phyloP scores from a whole-genome alignment of 2,797 vertebrate species.

The Liasis olivaceus region DNA sequence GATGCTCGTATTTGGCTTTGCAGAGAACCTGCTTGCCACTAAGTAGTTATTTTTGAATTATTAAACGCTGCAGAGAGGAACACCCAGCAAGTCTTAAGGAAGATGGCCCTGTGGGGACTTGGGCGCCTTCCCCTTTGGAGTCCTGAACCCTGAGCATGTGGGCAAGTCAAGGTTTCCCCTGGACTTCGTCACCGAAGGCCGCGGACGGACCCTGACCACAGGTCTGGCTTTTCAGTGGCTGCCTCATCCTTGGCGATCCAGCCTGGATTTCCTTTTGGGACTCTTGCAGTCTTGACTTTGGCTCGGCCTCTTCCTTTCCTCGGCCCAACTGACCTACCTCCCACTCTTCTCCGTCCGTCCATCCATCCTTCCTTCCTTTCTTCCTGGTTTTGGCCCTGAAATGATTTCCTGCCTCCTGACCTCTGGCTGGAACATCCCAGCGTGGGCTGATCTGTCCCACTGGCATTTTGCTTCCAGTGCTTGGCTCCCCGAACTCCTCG shows the following conservation, averaged over 20 bases:
- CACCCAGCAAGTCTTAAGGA: not conserved
- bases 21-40: not conserved
- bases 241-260: not conserved
- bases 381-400: not conserved
- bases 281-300: not conserved
- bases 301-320: not conserved
- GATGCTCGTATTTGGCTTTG: not conserved
- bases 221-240: not conserved
- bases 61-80: not conserved
- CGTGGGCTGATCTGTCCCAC: not conserved
- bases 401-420: not conserved
- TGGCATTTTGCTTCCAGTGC: not conserved
- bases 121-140: too few species aligned
- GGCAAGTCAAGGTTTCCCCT: not conserved
- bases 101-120: not conserved
- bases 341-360: not conserved
- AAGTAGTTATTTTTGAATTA: not conserved
- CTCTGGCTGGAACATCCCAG: not conserved
- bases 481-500: not conserved
- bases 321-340: not conserved
- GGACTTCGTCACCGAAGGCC: too few species aligned
- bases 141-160: not conserved
- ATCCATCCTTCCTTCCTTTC: not conserved
- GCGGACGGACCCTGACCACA: too few species aligned
- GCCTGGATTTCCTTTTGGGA: not conserved